Conservation (phyloP, 2,888 invertebrate genomes). For the Tenthredo mesomela region DNA sequence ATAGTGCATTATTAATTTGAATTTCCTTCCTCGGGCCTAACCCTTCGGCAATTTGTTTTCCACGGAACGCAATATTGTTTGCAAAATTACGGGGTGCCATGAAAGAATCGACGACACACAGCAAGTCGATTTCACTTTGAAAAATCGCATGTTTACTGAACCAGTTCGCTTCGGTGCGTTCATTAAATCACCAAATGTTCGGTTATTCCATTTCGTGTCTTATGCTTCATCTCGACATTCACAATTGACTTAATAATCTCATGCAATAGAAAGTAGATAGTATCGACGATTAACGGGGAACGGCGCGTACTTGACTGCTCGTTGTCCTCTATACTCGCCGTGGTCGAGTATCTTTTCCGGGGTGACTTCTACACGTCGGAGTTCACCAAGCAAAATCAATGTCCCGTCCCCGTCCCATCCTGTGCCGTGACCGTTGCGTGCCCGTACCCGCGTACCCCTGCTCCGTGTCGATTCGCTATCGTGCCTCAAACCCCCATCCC, state of each 20-base stretch:
- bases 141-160: not conserved
- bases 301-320: not conserved
- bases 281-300: constrained; percentile 10
- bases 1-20: constrained; percentile 45
- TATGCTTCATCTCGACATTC: not conserved
- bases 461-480: constrained; percentile 49
- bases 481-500: constrained; percentile 41
- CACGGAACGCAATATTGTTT: not conserved
- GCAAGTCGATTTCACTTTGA: not conserved
- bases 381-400: constrained; percentile 72
- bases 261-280: not conserved
- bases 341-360: constrained; percentile 47
- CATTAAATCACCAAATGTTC: not conserved
- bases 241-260: not conserved
- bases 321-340: not conserved
- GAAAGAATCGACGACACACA: not conserved
- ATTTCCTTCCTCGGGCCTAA: constrained; percentile 24
- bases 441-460: constrained; percentile 46
- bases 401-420: constrained; percentile 69
- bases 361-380: constrained; percentile 69
- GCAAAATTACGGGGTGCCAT: not conserved
- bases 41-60: constrained; percentile 23
- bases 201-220: constrained; percentile 2
- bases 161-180: not conserved
- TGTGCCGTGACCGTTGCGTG: constrained; percentile 61